Conservation (phyloP, 2,888 invertebrate species). For the Calameuta idolon region DNA sequence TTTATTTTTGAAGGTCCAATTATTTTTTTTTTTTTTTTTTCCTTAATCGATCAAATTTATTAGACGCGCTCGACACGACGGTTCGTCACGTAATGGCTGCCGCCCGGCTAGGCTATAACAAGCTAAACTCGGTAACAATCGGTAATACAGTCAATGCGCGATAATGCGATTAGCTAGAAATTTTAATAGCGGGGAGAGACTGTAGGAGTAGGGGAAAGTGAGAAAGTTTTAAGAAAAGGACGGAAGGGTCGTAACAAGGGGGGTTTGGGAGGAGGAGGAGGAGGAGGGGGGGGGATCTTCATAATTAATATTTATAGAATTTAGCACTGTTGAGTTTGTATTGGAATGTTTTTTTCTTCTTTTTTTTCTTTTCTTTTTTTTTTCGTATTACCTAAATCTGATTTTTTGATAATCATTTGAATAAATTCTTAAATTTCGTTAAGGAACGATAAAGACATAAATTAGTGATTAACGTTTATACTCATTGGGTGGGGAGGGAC, state of each 20-base stretch:
- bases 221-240: no score
- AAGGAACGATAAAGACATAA: no score
- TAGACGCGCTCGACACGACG: neutral
- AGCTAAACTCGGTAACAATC: constrained; percentile 21
- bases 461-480: no score
- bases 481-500: no score
- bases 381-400: no score
- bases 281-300: no score
- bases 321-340: no score
- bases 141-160: constrained; percentile 14
- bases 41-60: neutral
- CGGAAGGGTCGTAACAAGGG: neutral
- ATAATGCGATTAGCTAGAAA: neutral
- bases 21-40: neutral
- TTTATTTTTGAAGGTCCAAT: neutral
- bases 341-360: no score
- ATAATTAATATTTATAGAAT: no score
- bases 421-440: no score
- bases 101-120: constrained; percentile 21
- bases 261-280: rapidly evolving
- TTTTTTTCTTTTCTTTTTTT: no score
- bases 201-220: neutral
- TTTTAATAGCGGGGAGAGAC: neutral
- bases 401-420: no score
- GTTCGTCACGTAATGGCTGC: constrained; percentile 13